Evolutionary conservation across 2,113 vertebrate genomes (phyloP).

Genomic region (Nesospiza acunhae): DNA sequence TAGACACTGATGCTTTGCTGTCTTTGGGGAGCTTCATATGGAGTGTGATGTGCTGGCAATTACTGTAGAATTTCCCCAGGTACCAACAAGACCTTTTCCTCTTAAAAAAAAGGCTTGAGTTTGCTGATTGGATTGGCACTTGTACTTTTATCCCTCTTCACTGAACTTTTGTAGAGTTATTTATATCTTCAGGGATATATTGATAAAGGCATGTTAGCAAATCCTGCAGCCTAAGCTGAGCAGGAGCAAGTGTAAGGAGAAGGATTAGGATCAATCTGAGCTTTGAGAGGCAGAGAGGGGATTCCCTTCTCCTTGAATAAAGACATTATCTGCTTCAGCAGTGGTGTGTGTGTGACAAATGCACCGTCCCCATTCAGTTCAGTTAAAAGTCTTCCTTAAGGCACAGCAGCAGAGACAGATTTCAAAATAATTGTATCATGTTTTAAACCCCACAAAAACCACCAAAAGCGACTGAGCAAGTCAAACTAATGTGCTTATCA

Average conservation of each 20-base stretch:
- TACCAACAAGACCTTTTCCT: neutral
- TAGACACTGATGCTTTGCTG: neutral
- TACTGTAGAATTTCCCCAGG: neutral
- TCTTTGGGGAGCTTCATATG: neutral
- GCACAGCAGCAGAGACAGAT: neutral
- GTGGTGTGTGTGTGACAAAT: neutral
- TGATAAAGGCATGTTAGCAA: neutral
- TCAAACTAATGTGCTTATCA: neutral
- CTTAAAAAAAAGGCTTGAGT: neutral
- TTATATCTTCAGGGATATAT: neutral
- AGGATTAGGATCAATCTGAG: neutral
- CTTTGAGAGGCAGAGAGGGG: neutral
- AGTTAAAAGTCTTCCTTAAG: neutral
- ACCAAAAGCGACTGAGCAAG: neutral
- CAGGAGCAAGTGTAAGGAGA: neutral
- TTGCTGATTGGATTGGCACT: neutral
- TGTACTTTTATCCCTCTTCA: neutral
- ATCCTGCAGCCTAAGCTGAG: neutral
- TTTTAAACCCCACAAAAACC: neutral
- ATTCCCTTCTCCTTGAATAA: neutral
- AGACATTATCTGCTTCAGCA: neutral
- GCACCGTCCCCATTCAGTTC: neutral
- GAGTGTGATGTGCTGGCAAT: neutral
- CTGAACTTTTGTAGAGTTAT: neutral
- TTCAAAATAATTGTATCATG: neutral